These are phyloP conservation scores for Sebastes paucispinis DNA, from an alignment of 2,797 vertebrate species.

Conservation along the genomic window DNA sequence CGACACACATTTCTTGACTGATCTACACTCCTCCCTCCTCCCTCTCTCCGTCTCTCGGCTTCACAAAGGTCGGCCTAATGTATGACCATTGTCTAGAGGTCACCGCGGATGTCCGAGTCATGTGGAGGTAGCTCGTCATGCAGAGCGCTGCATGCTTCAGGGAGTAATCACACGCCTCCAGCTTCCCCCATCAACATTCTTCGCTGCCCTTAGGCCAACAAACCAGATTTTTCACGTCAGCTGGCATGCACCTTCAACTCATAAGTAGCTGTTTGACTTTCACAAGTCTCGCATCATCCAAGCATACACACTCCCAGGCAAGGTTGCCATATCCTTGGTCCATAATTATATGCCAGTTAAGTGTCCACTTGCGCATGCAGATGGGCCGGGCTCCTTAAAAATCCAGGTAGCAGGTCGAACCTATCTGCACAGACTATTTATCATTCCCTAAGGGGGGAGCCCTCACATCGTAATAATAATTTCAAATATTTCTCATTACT, in stretches of 20 bases:
- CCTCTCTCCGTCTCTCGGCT: constrained; percentile 41
- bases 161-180: constrained; percentile 79
- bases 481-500: constrained; percentile 62
- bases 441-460: constrained; percentile 57
- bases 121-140: constrained; percentile 73
- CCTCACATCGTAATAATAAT: constrained; percentile 57
- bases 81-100: constrained; percentile 80
- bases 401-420: constrained; percentile 71
- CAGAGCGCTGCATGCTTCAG: constrained; percentile 76
- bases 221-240: constrained; percentile 88
- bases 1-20: constrained; percentile 37
- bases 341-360: constrained; percentile 85
- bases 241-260: constrained; percentile 84
- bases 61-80: constrained; percentile 53
- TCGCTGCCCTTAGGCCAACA: constrained; percentile 81
- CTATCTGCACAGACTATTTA: constrained; percentile 61
- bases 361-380: constrained; percentile 83
- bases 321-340: constrained; percentile 85
- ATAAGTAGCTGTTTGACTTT: constrained; percentile 89
- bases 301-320: constrained; percentile 78
- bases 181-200: constrained; percentile 80
- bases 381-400: constrained; percentile 75
- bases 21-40: constrained; percentile 39
- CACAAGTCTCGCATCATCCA: constrained; percentile 83
- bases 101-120: constrained; percentile 75